A percentile compares a stretch with the other conserved stretches of the same genome.
These are phyloP conservation scores for Crambe crambe DNA, from an alignment of 37 sponge, comb jelly and placozoan genomes.

Conservation along the genomic window DNA sequence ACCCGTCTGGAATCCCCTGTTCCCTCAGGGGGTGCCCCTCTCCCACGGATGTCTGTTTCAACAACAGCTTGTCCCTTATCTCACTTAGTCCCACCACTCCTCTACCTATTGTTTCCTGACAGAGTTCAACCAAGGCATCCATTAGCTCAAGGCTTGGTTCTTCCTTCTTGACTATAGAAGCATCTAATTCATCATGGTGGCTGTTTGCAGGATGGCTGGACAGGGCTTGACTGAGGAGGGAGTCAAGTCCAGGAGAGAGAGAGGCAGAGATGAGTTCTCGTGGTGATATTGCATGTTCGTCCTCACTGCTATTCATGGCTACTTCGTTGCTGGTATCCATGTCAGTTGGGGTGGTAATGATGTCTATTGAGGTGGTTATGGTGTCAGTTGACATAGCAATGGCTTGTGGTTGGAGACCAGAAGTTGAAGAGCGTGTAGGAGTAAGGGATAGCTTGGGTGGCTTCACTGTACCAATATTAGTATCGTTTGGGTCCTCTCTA, in stretches of 20 bases:
- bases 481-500: neutral
- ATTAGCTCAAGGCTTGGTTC: neutral
- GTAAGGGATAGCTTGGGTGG: neutral
- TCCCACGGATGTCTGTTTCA: constrained; percentile 7
- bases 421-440: neutral
- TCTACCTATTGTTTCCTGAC: constrained; percentile 29
- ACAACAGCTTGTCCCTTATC: constrained; percentile 36
- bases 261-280: neutral
- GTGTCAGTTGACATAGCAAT: neutral
- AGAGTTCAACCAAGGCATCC: constrained; percentile 20
- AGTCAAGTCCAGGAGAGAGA: neutral
- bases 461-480: neutral
- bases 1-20: constrained; percentile 6
- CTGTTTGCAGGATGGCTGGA: neutral
- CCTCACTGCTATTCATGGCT: neutral
- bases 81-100: constrained; percentile 45
- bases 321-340: neutral
- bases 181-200: neutral
- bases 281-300: neutral
- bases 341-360: neutral
- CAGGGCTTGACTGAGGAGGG: neutral
- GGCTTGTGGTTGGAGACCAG: neutral
- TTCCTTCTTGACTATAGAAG: neutral
- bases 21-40: constrained; percentile 3
- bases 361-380: neutral